phyloP scores from a whole-genome alignment of 2,113 vertebrate genomes.

The Glaucomys volans region DNA sequence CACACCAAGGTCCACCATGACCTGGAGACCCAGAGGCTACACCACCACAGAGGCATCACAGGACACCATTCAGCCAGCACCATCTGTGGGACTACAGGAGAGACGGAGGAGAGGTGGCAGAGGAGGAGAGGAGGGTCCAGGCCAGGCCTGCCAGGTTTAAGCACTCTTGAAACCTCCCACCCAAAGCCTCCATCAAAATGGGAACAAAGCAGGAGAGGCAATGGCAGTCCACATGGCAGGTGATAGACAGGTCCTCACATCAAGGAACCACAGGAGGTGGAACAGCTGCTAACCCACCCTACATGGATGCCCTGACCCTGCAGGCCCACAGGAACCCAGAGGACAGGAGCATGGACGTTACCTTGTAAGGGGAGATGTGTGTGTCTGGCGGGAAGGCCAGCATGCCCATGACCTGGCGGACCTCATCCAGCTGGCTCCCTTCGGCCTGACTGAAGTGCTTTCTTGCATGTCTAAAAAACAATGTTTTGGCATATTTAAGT shows the following conservation, averaged over 20 bases:
- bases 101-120: neutral
- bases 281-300: neutral
- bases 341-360: constrained; percentile 66
- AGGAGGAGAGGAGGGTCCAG: neutral
- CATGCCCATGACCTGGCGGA: constrained; percentile 99
- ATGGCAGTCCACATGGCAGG: neutral
- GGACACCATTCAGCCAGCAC: neutral
- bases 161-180: neutral
- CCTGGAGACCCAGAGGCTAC: neutral
- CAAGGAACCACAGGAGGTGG: neutral
- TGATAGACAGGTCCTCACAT: neutral
- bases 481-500: neutral
- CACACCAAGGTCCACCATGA: neutral
- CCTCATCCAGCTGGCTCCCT: constrained; percentile 98
- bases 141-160: neutral
- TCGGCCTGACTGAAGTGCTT: constrained; percentile 99
- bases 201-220: neutral
- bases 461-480: constrained; percentile 93
- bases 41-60: neutral
- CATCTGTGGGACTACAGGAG: neutral
- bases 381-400: constrained; percentile 99
- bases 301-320: neutral
- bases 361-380: constrained; percentile 99
- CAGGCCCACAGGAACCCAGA: neutral
- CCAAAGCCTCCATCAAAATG: neutral